These are phyloP conservation scores for Bubo scandiacus DNA, from an alignment of 2,113 vertebrate species.

Conservation along the genomic window DNA sequence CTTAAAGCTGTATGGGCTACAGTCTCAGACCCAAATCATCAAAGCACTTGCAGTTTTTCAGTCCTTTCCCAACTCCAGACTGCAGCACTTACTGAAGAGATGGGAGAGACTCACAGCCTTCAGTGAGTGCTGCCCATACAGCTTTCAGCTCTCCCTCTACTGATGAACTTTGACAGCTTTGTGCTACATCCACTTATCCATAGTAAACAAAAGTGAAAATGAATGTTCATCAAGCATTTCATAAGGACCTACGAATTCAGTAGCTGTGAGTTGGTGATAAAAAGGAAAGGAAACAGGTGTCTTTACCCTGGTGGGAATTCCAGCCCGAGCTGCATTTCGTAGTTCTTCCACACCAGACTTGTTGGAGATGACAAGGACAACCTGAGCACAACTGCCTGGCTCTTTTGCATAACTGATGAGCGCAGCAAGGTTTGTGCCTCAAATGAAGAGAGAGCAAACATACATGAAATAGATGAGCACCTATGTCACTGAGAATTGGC, in stretches of 20 bases:
- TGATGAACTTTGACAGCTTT: neutral
- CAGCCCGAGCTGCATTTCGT: conserved; percentile 81
- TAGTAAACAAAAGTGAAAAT: neutral
- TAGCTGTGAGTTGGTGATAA: neutral
- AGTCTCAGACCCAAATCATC: neutral
- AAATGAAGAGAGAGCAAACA: neutral
- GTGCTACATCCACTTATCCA: neutral
- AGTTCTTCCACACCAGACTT: conserved; percentile 80
- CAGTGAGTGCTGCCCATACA: neutral
- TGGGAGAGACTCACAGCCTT: neutral
- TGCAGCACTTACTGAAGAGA: neutral
- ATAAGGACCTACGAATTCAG: neutral
- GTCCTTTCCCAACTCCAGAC: neutral
- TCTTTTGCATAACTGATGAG: conserved; percentile 79
- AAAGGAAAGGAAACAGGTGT: neutral
- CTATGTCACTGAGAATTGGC: neutral
- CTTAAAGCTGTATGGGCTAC: neutral
- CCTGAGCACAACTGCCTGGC: conserved; percentile 77
- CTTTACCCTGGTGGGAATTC: conserved; percentile 85
- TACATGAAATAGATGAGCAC: neutral
- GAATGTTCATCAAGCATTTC: neutral
- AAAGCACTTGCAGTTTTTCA: neutral
- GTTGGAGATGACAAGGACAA: conserved; percentile 87
- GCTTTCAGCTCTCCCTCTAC: neutral
- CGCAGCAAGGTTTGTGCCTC: conserved; percentile 84